phyloP scores from a whole-genome alignment of 2,797 vertebrate species.

The Myotis planiceps region DNA sequence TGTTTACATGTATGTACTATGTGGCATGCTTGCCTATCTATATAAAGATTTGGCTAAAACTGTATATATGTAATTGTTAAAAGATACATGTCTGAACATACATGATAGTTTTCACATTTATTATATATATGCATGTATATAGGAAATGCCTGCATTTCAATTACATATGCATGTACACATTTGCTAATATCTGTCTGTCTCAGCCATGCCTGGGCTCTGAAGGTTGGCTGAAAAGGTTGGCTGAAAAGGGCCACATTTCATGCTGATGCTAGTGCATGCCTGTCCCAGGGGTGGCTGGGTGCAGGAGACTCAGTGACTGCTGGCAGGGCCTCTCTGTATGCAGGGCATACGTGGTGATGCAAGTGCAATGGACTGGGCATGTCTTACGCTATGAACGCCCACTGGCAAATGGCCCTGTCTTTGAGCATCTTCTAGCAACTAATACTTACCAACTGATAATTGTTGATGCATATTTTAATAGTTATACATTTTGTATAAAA shows the following conservation, averaged over 20 bases:
- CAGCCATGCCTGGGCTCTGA: background rate
- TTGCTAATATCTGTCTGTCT: background rate
- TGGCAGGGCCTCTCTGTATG: background rate
- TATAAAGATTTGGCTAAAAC: background rate
- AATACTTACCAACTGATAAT: background rate
- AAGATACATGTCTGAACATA: background rate
- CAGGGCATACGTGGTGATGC: background rate
- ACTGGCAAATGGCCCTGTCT: background rate
- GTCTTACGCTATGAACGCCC: background rate
- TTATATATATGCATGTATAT: background rate
- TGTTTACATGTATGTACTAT: background rate
- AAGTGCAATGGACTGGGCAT: background rate
- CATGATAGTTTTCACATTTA: background rate
- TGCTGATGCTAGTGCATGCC: background rate
- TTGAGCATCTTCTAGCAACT: background rate
- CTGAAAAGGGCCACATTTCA: background rate
- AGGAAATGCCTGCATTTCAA: background rate
- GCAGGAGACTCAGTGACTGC: background rate
- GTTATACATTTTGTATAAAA: background rate
- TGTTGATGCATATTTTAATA: background rate
- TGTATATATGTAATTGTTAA: background rate
- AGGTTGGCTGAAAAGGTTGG: background rate
- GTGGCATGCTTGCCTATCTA: background rate
- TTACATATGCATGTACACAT: background rate
- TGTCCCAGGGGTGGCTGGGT: too few relatives aligned